These are phyloP conservation scores for Odontamblyopus rebecca DNA, from an alignment of 2,797 vertebrate genomes.

Conservation along the genomic window DNA sequence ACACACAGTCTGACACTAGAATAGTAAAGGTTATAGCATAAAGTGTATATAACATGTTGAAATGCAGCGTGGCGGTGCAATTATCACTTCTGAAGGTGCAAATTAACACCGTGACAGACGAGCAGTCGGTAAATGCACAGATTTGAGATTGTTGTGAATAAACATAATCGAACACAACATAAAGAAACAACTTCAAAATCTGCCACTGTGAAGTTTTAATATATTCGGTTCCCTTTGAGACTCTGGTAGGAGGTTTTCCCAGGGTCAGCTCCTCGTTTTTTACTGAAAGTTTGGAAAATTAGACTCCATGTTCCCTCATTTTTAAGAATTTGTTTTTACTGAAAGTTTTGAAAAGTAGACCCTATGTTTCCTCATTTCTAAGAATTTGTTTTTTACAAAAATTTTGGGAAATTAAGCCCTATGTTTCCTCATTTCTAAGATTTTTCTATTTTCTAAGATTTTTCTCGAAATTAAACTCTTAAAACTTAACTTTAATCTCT, in stretches of 20 bases:
- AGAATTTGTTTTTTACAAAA: too few species aligned
- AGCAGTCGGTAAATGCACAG: background rate
- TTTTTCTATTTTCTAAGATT: too few species aligned
- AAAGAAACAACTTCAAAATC: background rate
- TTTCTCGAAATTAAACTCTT: too few species aligned
- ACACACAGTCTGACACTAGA: background rate
- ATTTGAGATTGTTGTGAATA: background rate
- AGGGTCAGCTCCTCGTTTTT: too few species aligned
- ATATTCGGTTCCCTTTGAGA: background rate
- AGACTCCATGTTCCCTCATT: too few species aligned
- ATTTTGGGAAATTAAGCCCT: too few species aligned
- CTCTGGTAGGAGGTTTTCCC: background rate
- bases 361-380: too few species aligned
- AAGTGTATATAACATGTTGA: background rate
- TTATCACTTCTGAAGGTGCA: background rate
- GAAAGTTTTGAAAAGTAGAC: too few species aligned
- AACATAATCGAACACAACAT: background rate
- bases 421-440: too few species aligned
- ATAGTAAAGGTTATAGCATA: background rate
- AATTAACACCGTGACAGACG: background rate
- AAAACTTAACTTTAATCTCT: too few species aligned
- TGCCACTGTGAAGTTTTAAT: background rate
- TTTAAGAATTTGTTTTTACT: too few species aligned
- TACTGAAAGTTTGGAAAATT: too few species aligned
- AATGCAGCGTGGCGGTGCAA: background rate